A percentile compares a stretch with the other conserved stretches of the same genome.
These are phyloP conservation scores for Eupleurogrammus muticus DNA, from an alignment of 2,797 vertebrate genomes.

Conservation along the genomic window DNA sequence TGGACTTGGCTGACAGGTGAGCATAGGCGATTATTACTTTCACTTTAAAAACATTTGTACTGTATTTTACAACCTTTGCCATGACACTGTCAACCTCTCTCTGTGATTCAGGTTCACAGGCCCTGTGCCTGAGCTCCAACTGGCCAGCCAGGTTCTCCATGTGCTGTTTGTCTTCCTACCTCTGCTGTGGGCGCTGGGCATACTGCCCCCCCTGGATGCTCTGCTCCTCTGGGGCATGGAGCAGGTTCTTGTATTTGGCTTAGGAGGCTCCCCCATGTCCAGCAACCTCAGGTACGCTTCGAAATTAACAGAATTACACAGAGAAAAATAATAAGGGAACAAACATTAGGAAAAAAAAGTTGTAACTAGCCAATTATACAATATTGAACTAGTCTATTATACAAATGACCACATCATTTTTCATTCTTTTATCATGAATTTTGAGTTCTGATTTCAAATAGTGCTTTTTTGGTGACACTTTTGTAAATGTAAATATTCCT, in stretches of 20 bases:
- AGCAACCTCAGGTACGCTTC: conserved; percentile 89
- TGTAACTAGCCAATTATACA: too few species aligned
- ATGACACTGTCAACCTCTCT: conserved; percentile 14
- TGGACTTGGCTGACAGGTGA: conserved; percentile 95
- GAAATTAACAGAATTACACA: neutral
- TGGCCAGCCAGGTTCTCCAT: conserved; percentile 93
- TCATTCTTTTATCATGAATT: neutral
- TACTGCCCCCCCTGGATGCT: conserved; percentile 93
- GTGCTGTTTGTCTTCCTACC: conserved; percentile 93
- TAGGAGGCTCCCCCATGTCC: conserved; percentile 96
- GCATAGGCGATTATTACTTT: neutral
- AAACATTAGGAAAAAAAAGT: neutral
- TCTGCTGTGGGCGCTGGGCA: conserved; percentile 94
- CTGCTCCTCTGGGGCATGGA: conserved; percentile 97
- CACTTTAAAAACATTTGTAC: neutral
- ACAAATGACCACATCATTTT: too few species aligned
- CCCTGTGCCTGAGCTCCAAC: conserved; percentile 87
- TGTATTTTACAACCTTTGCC: neutral
- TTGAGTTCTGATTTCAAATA: neutral
- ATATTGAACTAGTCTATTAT: neutral
- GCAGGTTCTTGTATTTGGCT: conserved; percentile 92
- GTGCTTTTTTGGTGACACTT: neutral
- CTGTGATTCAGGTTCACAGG: conserved; percentile 86
- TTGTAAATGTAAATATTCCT: neutral
- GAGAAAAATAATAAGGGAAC: too few species aligned